phyloP scores from a whole-genome alignment of 1,140 invertebrate genomes.

The Cydia amplana region DNA sequence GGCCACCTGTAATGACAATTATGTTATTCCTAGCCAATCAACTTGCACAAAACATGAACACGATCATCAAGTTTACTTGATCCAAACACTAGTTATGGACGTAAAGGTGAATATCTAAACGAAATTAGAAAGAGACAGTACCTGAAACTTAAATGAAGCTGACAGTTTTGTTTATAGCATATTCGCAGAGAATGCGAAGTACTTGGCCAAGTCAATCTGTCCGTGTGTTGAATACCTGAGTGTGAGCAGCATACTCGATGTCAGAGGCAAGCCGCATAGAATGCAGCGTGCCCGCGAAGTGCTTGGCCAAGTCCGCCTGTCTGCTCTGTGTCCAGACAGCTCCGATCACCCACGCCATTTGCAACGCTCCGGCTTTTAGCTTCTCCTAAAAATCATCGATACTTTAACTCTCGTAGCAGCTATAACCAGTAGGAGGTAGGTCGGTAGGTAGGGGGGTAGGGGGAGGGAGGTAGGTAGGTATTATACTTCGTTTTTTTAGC shows the following conservation, averaged over 20 bases:
- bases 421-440: too few species aligned
- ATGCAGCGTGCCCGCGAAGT: slow-evolving; percentile 64
- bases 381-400: slow-evolving; percentile 54
- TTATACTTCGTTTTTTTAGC: too few species aligned
- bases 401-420: neutral
- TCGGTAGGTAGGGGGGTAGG: too few species aligned
- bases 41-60: neutral
- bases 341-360: slow-evolving; percentile 71
- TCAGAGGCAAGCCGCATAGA: slow-evolving; percentile 64
- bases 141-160: too few species aligned
- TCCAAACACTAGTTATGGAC: neutral
- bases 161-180: too few species aligned
- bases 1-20: slow-evolving; percentile 46
- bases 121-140: too few species aligned
- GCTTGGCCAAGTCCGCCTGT: slow-evolving; percentile 60
- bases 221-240: too few species aligned
- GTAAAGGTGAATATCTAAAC: too few species aligned
- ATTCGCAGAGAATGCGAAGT: too few species aligned
- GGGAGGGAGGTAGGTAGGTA: too few species aligned
- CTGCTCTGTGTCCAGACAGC: slow-evolving; percentile 67
- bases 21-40: neutral
- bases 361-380: slow-evolving; percentile 58
- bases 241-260: slow-evolving; percentile 58
- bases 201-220: too few species aligned
- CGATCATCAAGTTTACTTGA: too few species aligned